A percentile compares a stretch with the other conserved stretches of the same genome.
Evolutionary conservation across 2,888 invertebrate species (phyloP).

Genomic region (Lasioglossum pauxillum): DNA sequence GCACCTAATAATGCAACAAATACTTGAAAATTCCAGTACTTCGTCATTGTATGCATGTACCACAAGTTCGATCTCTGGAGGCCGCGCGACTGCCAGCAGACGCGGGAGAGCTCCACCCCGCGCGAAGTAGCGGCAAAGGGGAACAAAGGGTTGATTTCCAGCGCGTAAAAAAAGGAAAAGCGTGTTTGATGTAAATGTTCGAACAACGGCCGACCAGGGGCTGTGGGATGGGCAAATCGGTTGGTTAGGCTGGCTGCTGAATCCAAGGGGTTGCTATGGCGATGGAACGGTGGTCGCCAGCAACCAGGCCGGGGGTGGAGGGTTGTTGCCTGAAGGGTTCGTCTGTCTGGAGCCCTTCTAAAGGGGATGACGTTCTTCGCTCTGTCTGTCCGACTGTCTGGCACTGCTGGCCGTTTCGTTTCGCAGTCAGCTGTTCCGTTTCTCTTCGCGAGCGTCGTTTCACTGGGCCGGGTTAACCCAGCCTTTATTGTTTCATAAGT

Average conservation of each 20-base stretch:
- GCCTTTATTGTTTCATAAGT: background rate
- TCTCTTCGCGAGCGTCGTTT: background rate
- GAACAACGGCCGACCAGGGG: slow-evolving; percentile 46
- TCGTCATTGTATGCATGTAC: background rate
- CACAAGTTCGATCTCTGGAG: background rate
- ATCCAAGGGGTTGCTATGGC: slow-evolving; percentile 82
- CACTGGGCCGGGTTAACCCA: background rate
- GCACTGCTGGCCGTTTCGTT: slow-evolving; percentile 31
- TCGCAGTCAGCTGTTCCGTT: slow-evolving; percentile 68
- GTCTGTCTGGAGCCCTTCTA: slow-evolving; percentile 80
- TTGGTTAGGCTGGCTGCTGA: slow-evolving; percentile 69
- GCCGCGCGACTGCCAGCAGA: background rate
- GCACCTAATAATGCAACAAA: background rate
- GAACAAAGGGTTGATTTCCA: slow-evolving; percentile 52
- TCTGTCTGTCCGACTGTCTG: slow-evolving; percentile 52
- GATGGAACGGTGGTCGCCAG: slow-evolving; percentile 70
- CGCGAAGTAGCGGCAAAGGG: background rate
- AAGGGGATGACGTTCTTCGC: slow-evolving; percentile 76
- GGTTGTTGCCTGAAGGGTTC: slow-evolving; percentile 74
- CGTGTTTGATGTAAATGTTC: slow-evolving; percentile 60
- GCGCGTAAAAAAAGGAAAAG: slow-evolving; percentile 18
- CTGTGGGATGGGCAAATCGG: slow-evolving; percentile 62
- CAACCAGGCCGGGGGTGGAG: slow-evolving; percentile 38
- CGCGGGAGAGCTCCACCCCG: background rate
- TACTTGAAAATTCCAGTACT: background rate